These are phyloP conservation scores for Tetramorium bicarinatum DNA, from an alignment of 2,888 invertebrate species.

Conservation along the genomic window DNA sequence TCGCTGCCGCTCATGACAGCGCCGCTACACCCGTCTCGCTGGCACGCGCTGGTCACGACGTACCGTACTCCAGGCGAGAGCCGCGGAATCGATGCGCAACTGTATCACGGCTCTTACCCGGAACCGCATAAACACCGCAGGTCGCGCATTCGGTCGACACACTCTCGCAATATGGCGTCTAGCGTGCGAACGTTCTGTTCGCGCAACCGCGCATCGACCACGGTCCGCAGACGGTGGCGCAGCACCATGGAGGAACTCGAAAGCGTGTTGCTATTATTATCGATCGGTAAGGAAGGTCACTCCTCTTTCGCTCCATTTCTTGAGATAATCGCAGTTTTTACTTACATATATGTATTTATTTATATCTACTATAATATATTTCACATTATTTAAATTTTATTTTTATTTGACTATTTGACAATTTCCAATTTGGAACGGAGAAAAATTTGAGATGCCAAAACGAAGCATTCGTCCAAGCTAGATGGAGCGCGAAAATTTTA, in stretches of 20 bases:
- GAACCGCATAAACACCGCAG: conserved; percentile 80
- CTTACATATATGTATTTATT: too few relatives aligned
- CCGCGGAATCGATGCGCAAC: conserved; percentile 64
- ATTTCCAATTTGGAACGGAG: neutral
- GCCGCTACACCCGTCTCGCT: conserved; percentile 6
- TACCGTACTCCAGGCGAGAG: conserved; percentile 34
- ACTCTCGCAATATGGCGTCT: conserved; percentile 81
- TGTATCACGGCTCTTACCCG: conserved; percentile 65
- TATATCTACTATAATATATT: too few relatives aligned
- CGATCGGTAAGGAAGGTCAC: neutral
- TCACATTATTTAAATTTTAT: too few relatives aligned
- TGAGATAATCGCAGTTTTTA: too few relatives aligned
- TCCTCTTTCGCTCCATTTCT: too few relatives aligned
- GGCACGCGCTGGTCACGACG: conserved; percentile 36
- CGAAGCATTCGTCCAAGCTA: neutral
- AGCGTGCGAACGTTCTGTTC: conserved; percentile 40
- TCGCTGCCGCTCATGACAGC: conserved; percentile 79
- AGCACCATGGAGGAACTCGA: neutral
- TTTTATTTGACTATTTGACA: neutral
- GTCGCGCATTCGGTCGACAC: conserved; percentile 78
- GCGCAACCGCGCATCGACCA: conserved; percentile 25
- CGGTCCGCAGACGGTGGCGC: neutral
- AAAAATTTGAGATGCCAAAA: neutral
- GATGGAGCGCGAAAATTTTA: too few relatives aligned
- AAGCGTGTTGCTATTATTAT: neutral